Evolutionary conservation across 2,797 vertebrate genomes (phyloP), one percentile per base, ranked within the genome.

Genomic region (Lycodopsis pacificus): DNA sequence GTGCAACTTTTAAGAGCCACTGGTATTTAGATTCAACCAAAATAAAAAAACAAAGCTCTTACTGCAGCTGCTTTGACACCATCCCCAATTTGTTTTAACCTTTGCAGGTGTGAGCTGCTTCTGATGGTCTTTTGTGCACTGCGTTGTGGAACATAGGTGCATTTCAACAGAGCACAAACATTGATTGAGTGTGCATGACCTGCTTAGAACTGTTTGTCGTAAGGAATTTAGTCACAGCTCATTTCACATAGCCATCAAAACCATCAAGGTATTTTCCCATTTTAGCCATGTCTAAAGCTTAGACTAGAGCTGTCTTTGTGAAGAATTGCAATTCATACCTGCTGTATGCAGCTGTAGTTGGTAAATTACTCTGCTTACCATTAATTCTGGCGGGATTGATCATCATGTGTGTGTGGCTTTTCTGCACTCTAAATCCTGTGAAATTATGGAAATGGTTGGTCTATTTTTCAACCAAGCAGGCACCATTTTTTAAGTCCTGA

Each of bases 401-500:
- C 42, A 54, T n/a, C 34, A 1, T 20, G 46, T 65, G 22, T 66
- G 46, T 65, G 14, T 36, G 20, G 65, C 11, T 62, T 62, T 30
- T 7, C 19, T 46, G 20, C 38, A 7, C 32, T 64, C 3, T 40
- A 34, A 61, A 54, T 40, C 15, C 51, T 54, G 15, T 51, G 42
- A 73, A 81, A 59, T 70, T 0, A 22, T 63, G 25, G 66, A 71
- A 51, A 68, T 61, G 4, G 3, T 5, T 36, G 36, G 7, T 27
- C 11, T 54, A 10, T 44, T 70, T 70, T 56, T 44, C 46, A 72
- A 44, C 48, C 22, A 7, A 65, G 34, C 10, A 36, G 36, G 19
- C 58, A 54, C 70, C 30, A 13, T 67, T 34, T 48, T 64, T 38
- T 38, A 56, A 65, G 25, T 65, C 40, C 46, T 68, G 59, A 62